Base-by-base conservation (phyloP, 2,888 invertebrate species). In the Scrobipalpa atriplicella region DNA sequence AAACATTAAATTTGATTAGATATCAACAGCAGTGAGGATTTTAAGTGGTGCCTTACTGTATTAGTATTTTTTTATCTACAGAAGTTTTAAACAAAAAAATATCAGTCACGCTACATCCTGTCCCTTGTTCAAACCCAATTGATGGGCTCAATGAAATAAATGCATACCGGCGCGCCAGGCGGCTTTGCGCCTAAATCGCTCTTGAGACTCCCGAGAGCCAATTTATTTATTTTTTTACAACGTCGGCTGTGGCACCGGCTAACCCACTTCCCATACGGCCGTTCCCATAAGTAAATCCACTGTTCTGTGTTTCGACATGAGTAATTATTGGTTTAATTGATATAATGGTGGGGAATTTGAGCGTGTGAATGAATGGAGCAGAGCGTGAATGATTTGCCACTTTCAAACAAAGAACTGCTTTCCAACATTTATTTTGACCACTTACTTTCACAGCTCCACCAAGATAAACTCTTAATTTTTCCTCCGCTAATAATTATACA, bases 91-190 rank as follows among this genome's bases (percentile, higher is more conserved):
- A 43, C 11, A 13, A 13, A 11, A 43, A 3, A 43, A 13, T 1
- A 43, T 43, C 2, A 1, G 11, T 3, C 43, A 66, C 69, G 66
- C 63, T 68, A 8, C 61, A 65, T 70, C 39, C 62, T 38, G n/a
- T 58, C 58, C 47, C 54, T 64, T 39, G 68, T 68, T 62, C 73
- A 74, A 81, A 80, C 82, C 78, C 78, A 77, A 78, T 79, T 79
- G 82, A 79, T 78, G 75, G 74, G 66, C 76, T 83, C 77, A 84
- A 84, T 87, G 83, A 79, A 84, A 82, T 80, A 80, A 83, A 82
- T 75, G 80, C 80, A 74, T 69, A 71, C 75, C 73, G 67, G 72
- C 73, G 75, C 75, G 78, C 75, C 71, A 75, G 73, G 71, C 72
- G 62, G 71, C 68, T 73, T 77, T 80, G 79, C 79, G 80, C 43